Evolutionary conservation across 2,888 invertebrate species (phyloP).

Genomic region (Leptopterna dolabrata): DNA sequence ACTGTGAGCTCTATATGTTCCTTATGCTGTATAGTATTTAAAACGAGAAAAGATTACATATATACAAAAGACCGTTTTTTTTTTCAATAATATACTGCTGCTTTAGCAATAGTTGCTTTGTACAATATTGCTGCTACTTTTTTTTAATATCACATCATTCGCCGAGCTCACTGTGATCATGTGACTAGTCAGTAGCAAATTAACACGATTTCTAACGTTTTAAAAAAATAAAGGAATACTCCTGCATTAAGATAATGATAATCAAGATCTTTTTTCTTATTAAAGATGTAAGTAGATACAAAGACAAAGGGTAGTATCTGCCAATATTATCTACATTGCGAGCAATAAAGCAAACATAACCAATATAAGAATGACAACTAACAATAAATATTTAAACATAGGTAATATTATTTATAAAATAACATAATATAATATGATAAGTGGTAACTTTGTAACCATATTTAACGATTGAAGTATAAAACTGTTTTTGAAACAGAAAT

Average conservation of each 20-base stretch:
- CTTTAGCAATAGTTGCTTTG: background rate
- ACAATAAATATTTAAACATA: background rate
- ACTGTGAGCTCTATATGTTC: background rate
- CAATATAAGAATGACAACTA: background rate
- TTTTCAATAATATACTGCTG: background rate
- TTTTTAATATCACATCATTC: slow-evolving; percentile 18
- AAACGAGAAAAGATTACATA: background rate
- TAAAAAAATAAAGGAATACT: background rate
- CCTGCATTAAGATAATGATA: background rate
- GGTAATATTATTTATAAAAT: background rate
- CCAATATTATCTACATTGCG: slow-evolving; percentile 1
- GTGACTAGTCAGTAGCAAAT: slow-evolving; percentile 19
- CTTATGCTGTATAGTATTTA: background rate
- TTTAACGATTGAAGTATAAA: background rate
- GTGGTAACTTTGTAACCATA: background rate
- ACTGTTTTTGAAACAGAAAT: slow-evolving; percentile 2
- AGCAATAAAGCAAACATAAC: slow-evolving; percentile 3
- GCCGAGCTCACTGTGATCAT: background rate
- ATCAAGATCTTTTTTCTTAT: background rate
- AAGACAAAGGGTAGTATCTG: background rate
- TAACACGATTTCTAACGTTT: slow-evolving; percentile 3
- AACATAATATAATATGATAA: background rate
- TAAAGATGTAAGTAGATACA: slow-evolving; percentile 5
- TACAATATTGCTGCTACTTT: slow-evolving; percentile 21
- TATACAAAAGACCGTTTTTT: background rate